phyloP scores from a whole-genome alignment of 2,113 vertebrate genomes.

The Eolophus roseicapilla region DNA sequence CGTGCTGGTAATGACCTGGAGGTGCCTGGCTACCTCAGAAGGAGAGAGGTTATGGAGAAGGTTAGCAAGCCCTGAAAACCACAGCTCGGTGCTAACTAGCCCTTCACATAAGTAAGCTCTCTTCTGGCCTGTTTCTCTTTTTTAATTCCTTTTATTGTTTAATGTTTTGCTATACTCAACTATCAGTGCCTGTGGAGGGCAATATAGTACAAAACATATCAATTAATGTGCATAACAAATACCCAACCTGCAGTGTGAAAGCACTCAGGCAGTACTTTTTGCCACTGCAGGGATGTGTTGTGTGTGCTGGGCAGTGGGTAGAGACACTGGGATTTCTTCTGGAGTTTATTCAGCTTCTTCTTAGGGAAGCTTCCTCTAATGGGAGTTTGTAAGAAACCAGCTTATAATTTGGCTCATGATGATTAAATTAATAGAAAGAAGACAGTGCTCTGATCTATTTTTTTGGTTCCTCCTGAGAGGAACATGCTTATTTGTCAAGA shows the following conservation, averaged over 20 bases:
- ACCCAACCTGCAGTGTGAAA: not conserved
- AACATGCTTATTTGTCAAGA: not conserved
- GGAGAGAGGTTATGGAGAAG: not conserved
- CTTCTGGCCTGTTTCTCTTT: not conserved
- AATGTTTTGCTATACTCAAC: not conserved
- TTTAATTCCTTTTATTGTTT: fast-evolving
- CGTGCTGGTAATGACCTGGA: not conserved
- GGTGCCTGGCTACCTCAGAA: not conserved
- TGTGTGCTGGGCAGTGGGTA: not conserved
- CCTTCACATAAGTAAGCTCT: not conserved
- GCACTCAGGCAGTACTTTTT: fast-evolving
- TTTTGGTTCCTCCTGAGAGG: not conserved
- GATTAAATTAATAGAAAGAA: not conserved
- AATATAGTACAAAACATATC: not conserved
- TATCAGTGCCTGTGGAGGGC: not conserved
- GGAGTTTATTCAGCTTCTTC: not conserved
- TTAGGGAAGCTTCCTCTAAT: not conserved
- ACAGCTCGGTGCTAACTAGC: not conserved
- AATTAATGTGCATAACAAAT: not conserved
- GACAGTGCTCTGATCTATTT: not conserved
- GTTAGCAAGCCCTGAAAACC: not conserved
- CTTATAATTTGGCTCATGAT: not conserved
- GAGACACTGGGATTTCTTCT: not conserved
- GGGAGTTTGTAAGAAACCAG: not conserved
- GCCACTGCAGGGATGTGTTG: not conserved